Base-by-base conservation (phyloP, 2,113 vertebrate species). In the Sylvicapra grimmia region DNA sequence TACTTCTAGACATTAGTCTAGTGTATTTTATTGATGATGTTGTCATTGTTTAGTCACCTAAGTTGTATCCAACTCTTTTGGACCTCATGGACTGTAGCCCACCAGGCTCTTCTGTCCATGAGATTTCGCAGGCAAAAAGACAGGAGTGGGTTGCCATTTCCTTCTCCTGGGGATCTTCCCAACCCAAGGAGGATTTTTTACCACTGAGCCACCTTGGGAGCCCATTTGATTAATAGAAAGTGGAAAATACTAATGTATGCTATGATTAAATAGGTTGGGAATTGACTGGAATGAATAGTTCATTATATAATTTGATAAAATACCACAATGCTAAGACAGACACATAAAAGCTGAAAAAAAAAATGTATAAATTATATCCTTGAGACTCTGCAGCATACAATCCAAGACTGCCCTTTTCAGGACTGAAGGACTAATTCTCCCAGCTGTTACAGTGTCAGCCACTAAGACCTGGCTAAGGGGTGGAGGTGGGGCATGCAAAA, bases 231-330 rank as follows among this genome's bases (percentile, higher is more conserved):
- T 77, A 88, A 49, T 1, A 95, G 4, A 68, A 93, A 82, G 27
- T 54, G 6, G 25, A 82, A 97, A 95, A 95, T 93, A 65, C 23
- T 93, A n/a, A 96, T 84, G 61, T 89, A 87, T 84, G 83, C 85
- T 79, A 82, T 79, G 40, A 85, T 92, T 6, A 80, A 95, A 82
- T 19, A 90, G 25, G 7, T 19, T 79, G 19, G 5, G 21, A 85
- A 92, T 4, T 96, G 88, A 83, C 44, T 75, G 27, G 36, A 95
- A 90, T 68, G 87, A 85, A 65, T 29, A 85, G 33, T 68, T 93
- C 53, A 93, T 83, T n/a, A 75, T 56, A 92, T 19, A 36, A 89
- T 75, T 92, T 63, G 16, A 94, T 87, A 84, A 36, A 56, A 72
- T 3, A 91, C 18, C n/a, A 86, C 47, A 86, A 63, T 59, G 54